Percentiles rank a stretch among this genome's conserved stretches.
phyloP scores from a whole-genome alignment of 2,797 vertebrate genomes.

The Brachyrhaphis roseni region DNA sequence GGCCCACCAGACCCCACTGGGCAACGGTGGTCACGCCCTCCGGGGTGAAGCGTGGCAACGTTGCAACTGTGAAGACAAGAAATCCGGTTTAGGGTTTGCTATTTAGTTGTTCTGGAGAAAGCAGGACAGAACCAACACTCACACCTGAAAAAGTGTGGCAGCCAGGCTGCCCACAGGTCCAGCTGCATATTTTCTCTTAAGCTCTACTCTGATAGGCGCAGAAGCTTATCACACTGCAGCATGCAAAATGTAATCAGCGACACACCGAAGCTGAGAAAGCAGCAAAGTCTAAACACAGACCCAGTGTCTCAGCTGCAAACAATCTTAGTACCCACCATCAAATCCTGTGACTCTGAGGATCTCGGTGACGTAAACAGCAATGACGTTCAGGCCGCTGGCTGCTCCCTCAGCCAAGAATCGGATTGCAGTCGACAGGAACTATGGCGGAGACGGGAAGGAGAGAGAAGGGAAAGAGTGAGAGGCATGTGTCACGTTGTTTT shows the following conservation, averaged over 20 bases:
- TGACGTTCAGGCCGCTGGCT: constrained; percentile 84
- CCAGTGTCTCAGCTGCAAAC: neutral
- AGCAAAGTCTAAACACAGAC: neutral
- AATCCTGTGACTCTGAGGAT: constrained; percentile 81
- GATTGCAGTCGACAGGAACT: constrained; percentile 80
- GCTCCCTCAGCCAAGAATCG: constrained; percentile 81
- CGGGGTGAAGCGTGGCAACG: constrained; percentile 78
- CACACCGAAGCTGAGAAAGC: neutral
- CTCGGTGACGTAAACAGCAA: constrained; percentile 81
- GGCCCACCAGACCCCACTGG: constrained; percentile 80
- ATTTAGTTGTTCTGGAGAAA: constrained; percentile 3
- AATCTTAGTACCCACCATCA: constrained; percentile 72
- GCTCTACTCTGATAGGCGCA: constrained; percentile 10
- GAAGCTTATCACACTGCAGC: neutral
- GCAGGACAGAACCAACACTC: constrained; percentile 4
- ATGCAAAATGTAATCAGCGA: neutral
- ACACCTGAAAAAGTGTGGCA: constrained; percentile 40
- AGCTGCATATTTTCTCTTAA: constrained; percentile 47
- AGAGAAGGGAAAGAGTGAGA: neutral
- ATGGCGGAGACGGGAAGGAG: constrained; percentile 4
- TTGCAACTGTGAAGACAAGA: constrained; percentile 63
- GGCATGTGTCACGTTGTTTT: constrained; percentile 21
- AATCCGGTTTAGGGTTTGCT: constrained; percentile 3
- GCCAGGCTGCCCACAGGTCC: constrained; percentile 33
- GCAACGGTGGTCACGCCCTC: constrained; percentile 77